Percentiles rank a stretch among this genome's conserved stretches.
Evolutionary conservation across 30 jellyfish, hydroid and myxozoan species (phyloP).

Genomic region (Hydractinia symbiolongicarpus): DNA sequence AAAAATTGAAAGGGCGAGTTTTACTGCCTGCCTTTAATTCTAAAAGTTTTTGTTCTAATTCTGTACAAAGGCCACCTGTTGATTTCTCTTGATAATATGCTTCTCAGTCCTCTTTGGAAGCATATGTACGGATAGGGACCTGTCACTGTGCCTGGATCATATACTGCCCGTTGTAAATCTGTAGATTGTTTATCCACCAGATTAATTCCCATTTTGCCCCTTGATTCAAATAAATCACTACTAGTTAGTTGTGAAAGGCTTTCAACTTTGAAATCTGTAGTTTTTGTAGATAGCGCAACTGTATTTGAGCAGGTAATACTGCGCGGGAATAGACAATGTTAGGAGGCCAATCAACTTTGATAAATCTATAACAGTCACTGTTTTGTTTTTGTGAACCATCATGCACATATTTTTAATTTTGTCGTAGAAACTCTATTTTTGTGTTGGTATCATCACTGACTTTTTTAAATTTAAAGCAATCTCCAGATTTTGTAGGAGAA

Average conservation of each 20-base stretch:
- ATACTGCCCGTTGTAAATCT: not conserved
- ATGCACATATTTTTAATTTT: not conserved
- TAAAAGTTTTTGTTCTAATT: not conserved
- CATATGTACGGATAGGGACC: not conserved
- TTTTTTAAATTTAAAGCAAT: not conserved
- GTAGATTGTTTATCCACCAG: conserved; percentile 21
- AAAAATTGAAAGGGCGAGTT: not conserved
- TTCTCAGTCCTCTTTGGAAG: conserved; percentile 19
- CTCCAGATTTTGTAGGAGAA: not conserved
- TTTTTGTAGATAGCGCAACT: conserved; percentile 5
- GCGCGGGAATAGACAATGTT: not conserved
- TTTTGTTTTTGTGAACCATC: not conserved
- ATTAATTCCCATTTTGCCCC: not conserved
- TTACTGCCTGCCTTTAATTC: conserved; percentile 15
- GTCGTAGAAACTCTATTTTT: conserved; percentile 4
- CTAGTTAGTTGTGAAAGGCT: not conserved
- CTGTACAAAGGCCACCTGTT: not conserved
- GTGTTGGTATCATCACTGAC: conserved; percentile 2
- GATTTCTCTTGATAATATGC: not conserved
- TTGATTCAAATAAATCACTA: not conserved
- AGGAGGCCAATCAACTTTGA: conserved; percentile 12
- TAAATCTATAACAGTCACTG: not conserved
- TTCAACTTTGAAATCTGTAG: conserved; percentile 1
- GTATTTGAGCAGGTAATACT: conserved; percentile 8
- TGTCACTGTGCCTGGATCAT: not conserved